Evolutionary conservation across 2,113 vertebrate species (phyloP).

Genomic region (Sialia sialis): DNA sequence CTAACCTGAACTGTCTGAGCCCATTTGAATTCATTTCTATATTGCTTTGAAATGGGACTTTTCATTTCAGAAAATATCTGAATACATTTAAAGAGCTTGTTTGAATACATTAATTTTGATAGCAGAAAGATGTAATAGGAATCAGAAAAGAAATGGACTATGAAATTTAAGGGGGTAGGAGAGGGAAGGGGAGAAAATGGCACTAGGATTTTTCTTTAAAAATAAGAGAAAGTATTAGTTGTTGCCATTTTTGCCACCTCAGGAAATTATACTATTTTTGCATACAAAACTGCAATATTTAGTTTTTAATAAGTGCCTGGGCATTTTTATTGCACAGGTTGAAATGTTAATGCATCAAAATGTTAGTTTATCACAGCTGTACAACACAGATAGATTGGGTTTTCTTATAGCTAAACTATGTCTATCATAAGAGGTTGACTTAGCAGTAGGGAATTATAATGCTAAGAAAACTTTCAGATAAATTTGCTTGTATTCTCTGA

Average conservation of each 20-base stretch:
- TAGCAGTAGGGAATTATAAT: not conserved
- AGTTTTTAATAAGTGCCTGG: not conserved
- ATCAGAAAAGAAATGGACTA: not conserved
- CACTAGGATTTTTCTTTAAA: not conserved
- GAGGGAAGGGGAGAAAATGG: fast-evolving
- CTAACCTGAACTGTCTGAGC: not conserved
- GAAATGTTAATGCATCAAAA: not conserved
- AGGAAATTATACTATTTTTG: not conserved
- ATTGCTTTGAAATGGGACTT: not conserved
- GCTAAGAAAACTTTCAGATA: not conserved
- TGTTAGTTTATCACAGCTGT: not conserved
- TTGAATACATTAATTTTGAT: not conserved
- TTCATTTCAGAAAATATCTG: not conserved
- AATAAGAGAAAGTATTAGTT: not conserved
- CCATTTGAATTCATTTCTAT: not conserved
- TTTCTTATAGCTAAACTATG: not conserved
- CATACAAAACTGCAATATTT: not conserved
- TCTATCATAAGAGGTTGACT: not conserved
- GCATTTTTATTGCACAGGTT: not conserved
- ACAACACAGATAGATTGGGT: not conserved
- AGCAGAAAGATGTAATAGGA: not conserved
- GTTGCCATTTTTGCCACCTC: not conserved
- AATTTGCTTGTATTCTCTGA: not conserved
- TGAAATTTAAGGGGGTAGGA: not conserved
- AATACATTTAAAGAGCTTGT: not conserved